A percentile compares a stretch with the other conserved stretches of the same genome.
Evolutionary conservation across 2,113 vertebrate genomes (phyloP).

Genomic region (Beaufortia kweichowensis): DNA sequence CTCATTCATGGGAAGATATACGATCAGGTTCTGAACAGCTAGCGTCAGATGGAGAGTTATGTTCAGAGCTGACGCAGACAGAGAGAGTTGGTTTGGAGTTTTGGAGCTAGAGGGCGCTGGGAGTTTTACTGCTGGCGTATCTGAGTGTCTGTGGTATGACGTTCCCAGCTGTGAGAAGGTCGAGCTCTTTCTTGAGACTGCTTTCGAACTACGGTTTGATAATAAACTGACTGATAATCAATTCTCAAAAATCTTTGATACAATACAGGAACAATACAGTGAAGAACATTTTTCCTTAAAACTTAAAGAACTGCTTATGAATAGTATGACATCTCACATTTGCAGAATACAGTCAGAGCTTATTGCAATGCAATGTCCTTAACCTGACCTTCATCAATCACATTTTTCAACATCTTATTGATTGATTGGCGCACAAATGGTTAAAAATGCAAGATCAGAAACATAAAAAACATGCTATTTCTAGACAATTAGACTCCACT

Average conservation of each 20-base stretch:
- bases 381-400: neutral
- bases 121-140: neutral
- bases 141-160: slow-evolving; percentile 3
- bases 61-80: slow-evolving; percentile 20
- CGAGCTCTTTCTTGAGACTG: neutral
- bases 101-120: slow-evolving; percentile 25
- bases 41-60: slow-evolving; percentile 17
- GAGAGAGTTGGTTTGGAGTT: neutral
- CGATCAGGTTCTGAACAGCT: neutral
- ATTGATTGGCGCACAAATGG: no score
- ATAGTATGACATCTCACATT: neutral
- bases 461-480: no score
- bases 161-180: neutral
- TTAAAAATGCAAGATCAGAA: no score
- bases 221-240: neutral
- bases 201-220: neutral
- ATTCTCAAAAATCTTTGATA: neutral
- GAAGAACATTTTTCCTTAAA: neutral
- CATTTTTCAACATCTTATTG: no score
- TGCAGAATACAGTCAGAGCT: neutral
- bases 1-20: slow-evolving; percentile 4
- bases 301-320: no score
- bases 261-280: neutral
- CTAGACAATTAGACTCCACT: neutral
- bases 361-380: neutral